Evolutionary conservation across 2,888 invertebrate genomes (phyloP).

Genomic region (Malthinus seriepunctatus): DNA sequence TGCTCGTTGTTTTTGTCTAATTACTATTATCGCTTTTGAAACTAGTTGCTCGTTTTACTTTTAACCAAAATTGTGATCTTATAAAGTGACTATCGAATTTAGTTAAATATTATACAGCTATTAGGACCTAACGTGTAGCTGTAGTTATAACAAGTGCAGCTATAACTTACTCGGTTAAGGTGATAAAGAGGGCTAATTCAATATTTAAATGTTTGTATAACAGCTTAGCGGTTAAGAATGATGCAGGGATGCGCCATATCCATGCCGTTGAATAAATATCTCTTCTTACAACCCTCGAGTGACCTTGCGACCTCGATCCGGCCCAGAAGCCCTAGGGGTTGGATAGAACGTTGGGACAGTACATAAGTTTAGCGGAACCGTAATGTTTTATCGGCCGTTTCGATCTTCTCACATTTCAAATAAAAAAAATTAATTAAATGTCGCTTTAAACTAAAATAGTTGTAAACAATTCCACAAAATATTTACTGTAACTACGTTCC

Average conservation of each 20-base stretch:
- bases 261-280: conserved; percentile 25
- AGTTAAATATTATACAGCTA: no score
- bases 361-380: conserved; percentile 37
- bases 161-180: background rate
- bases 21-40: background rate
- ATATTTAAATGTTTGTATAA: conserved; percentile 5
- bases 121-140: no score
- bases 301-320: conserved; percentile 36
- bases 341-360: conserved; percentile 32
- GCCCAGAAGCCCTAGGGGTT: conserved; percentile 30
- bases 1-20: conserved; percentile 1
- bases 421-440: no score
- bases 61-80: no score
- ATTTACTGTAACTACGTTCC: no score
- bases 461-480: no score
- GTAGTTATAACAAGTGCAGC: no score
- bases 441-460: no score
- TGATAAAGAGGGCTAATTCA: conserved; percentile 1
- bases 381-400: conserved; percentile 41
- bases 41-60: background rate
- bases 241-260: conserved; percentile 17
- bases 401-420: conserved; percentile 30
- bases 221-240: conserved; percentile 12
- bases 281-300: conserved; percentile 28
- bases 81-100: no score